Percentiles rank a stretch among this genome's conserved stretches.
These are phyloP conservation scores for Stegodyphus mimosarum DNA, from an alignment of 1,140 invertebrate species.

Conservation along the genomic window DNA sequence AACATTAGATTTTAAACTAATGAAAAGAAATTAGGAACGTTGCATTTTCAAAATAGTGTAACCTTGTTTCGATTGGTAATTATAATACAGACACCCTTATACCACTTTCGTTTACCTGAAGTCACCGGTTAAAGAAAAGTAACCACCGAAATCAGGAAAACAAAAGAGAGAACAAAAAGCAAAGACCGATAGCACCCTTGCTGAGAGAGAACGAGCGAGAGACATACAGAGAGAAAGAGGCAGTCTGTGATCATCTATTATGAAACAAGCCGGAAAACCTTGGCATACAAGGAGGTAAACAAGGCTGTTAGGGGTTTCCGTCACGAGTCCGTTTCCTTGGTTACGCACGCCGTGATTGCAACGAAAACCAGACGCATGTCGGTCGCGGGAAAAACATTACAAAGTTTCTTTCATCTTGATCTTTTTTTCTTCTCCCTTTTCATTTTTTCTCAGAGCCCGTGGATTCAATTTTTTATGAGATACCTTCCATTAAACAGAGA, in stretches of 20 bases:
- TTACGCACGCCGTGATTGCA: constrained; percentile 28
- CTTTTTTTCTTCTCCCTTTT: no score
- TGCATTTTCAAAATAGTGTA: no score
- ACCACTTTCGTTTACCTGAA: no score
- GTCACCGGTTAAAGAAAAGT: no score
- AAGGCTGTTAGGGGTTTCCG: constrained; percentile 25
- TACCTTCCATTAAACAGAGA: no score
- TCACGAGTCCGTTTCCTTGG: constrained; percentile 32
- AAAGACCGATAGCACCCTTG: neutral
- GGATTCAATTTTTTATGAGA: no score
- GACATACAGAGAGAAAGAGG: neutral
- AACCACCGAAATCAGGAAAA: neutral
- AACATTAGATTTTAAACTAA: no score
- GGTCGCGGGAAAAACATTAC: neutral
- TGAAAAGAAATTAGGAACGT: no score
- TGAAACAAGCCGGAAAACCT: constrained; percentile 27
- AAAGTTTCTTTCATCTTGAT: constrained; percentile 9
- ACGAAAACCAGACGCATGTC: constrained; percentile 27
- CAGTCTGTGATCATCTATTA: constrained; percentile 34
- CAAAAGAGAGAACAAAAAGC: neutral
- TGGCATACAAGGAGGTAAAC: constrained; percentile 21
- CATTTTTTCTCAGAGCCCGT: no score
- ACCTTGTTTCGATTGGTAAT: no score
- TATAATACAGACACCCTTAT: no score
- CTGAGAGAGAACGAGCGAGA: neutral